Percentiles rank a stretch among this genome's conserved stretches.
These are phyloP conservation scores for Halcyon smyrnensis DNA, from an alignment of 2,797 vertebrate species.

Conservation along the genomic window DNA sequence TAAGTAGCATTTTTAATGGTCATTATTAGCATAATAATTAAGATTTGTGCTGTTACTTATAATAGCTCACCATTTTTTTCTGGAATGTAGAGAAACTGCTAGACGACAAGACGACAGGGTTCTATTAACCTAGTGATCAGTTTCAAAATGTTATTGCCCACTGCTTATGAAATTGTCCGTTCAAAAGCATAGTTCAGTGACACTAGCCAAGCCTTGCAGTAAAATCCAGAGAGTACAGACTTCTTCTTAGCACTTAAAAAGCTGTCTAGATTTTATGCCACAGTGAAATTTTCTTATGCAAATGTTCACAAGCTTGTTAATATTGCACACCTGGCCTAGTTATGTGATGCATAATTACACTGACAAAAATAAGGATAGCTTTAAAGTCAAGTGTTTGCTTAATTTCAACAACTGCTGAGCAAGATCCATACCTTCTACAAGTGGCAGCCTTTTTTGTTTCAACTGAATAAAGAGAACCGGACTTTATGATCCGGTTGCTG, in stretches of 20 bases:
- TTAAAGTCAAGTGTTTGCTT: not conserved
- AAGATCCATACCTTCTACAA: not conserved
- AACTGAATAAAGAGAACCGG: not conserved
- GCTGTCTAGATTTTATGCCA: not conserved
- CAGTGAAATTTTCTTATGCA: not conserved
- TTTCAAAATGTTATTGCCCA: not conserved
- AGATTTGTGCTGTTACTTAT: not conserved
- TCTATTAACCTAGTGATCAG: not conserved
- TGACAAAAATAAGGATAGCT: not conserved
- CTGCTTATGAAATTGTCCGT: not conserved
- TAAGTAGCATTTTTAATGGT: not conserved
- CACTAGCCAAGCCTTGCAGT: not conserved
- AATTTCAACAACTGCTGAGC: not conserved
- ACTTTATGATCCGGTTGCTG: not conserved
- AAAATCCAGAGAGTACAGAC: not conserved
- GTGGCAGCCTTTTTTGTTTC: not conserved
- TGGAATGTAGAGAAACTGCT: not conserved
- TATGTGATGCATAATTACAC: not conserved
- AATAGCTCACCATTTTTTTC: not conserved
- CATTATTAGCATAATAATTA: not conserved
- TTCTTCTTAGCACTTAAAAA: not conserved
- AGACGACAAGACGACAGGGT: not conserved
- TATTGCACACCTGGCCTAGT: constrained; percentile 3
- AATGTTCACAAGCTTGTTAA: not conserved
- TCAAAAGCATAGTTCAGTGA: not conserved